Evolutionary conservation across 2,888 invertebrate species (phyloP), one percentile per base, ranked within the genome.

Genomic region (Mellilla xanthometata): DNA sequence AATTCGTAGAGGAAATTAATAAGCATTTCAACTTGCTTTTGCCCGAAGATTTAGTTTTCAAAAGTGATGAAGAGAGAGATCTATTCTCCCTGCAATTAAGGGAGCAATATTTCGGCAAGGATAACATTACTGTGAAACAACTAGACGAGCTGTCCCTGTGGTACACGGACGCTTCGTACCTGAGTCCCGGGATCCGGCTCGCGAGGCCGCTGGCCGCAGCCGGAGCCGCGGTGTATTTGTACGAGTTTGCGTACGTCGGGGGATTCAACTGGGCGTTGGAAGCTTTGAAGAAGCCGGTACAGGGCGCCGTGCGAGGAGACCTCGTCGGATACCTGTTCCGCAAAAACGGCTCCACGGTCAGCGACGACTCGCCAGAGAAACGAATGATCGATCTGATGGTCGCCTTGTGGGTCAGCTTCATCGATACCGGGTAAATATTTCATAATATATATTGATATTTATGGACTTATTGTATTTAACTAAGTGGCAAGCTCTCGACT

Each of bases 191-290:
- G 4, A 56, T 84, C 1, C 65, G 86, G 12, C 58, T 65, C 3
- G 78, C 84, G 0, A 66, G 84, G 28, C 56, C 62, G 8, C 50
- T 86, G 6, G 62, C 69, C 0, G 43, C 58, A 11, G 68, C 68
- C 7, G 82, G 81, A 1, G 81, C 86, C 0, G 85, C 81, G 0
- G 90, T 92, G 1, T 92, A 84, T 53, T 78, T 92, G 57, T 92
- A 91, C 56, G 90, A 92, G 53, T 92, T 92, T 59, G 79, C 86
- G 5, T 92, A 85, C 45, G 85, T 89, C 12, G 91, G 91, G 2
- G 62, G 75, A 2, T 57, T 91, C 46, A 91, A 91, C 7, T 66
- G 81, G 19, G 88, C 87, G 46, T 76, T 87, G 36, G 68, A 75
- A 3, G 69, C 85, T 54, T 43, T 90, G 52, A 68, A 76, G 1